phyloP scores from a whole-genome alignment of 2,888 invertebrate species.

The Xestia rhomboidea region DNA sequence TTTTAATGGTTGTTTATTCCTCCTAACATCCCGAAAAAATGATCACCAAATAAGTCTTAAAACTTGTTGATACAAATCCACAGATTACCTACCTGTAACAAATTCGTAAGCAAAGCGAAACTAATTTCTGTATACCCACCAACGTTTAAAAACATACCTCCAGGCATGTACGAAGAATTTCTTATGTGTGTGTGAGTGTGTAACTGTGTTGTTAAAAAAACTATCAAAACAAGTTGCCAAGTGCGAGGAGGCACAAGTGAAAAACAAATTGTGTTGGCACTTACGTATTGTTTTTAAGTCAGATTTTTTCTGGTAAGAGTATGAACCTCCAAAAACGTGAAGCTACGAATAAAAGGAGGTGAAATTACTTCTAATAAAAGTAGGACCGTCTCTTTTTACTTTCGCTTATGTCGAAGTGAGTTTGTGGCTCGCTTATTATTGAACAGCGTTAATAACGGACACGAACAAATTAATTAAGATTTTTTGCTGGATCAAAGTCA shows the following conservation, averaged over 20 bases:
- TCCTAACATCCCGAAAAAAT: not conserved
- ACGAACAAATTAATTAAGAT: not conserved
- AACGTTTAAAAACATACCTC: slow-evolving; percentile 31
- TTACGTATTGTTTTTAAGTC: slow-evolving; percentile 71
- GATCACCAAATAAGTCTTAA: not conserved
- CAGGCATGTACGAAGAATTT: slow-evolving; percentile 36
- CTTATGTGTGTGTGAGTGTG: slow-evolving; percentile 24
- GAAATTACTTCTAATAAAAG: slow-evolving; percentile 8
- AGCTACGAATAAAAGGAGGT: slow-evolving; percentile 63
- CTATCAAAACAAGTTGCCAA: slow-evolving; percentile 56
- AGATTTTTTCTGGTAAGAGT: slow-evolving; percentile 72
- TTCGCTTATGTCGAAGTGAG: not conserved
- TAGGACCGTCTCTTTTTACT: slow-evolving; percentile 3
- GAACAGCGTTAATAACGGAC: not conserved
- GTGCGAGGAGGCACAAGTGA: slow-evolving; percentile 64
- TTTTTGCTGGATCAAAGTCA: not conserved
- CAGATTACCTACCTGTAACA: slow-evolving; percentile 32
- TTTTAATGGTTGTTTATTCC: not conserved
- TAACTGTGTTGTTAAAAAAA: slow-evolving; percentile 48
- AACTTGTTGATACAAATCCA: slow-evolving; percentile 9
- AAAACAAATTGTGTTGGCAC: slow-evolving; percentile 69
- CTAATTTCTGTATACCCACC: slow-evolving; percentile 38
- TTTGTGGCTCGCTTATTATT: not conserved
- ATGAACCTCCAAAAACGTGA: slow-evolving; percentile 63
- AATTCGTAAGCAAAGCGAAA: slow-evolving; percentile 36